Base-by-base conservation (phyloP, 2,888 invertebrate genomes). In the Sminthurides aquaticus region DNA sequence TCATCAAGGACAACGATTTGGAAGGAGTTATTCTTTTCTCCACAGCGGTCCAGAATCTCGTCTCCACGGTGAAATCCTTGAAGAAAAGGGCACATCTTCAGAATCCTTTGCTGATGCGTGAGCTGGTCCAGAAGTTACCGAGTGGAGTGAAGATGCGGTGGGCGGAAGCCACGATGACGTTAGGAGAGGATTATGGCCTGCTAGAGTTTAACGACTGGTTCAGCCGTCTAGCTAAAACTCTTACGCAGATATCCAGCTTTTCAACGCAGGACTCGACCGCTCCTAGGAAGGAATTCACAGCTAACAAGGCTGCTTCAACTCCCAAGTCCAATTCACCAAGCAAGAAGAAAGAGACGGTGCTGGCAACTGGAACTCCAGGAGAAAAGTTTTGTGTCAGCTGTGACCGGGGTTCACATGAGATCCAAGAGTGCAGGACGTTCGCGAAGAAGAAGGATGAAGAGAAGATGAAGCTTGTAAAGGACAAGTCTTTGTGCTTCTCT, bases 41-140 rank as follows among this genome's bases (percentile, higher is more conserved):
- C 2, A 54, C 20, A 5, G 25, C 11, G 54, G 54, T 61, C 18
- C 5, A 24, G 2, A 61, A 61, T 28, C 25, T 61, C 5, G 61
- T 55, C 15, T n/a, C 54, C 26, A 61, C 61, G n/a, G 28, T 55
- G 3, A 22, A 54, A 27, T 26, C 55, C 15, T 20, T 61, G 3
- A 29, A 54, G n/a, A 20, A 27, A 5, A 27, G 8, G 3, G 28
- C 20, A 2, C 29, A 61, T 55, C 8, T 61, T 11, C 25, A 18
- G 3, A 62, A 62, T 24, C 55, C 62, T 1, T 3, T 22, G 3
- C 24, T 62, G 25, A 27, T 54, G 2, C 3, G 3, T 2, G 29
- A 62, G 28, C 25, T 62, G 2, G 55, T 27, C 2, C 20, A 5
- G 1, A 55, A 56, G 25, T 24, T 62, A 1, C 62, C 62, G n/a